phyloP scores from a whole-genome alignment of 2,888 invertebrate genomes.

The Plagiodera versicolora region DNA sequence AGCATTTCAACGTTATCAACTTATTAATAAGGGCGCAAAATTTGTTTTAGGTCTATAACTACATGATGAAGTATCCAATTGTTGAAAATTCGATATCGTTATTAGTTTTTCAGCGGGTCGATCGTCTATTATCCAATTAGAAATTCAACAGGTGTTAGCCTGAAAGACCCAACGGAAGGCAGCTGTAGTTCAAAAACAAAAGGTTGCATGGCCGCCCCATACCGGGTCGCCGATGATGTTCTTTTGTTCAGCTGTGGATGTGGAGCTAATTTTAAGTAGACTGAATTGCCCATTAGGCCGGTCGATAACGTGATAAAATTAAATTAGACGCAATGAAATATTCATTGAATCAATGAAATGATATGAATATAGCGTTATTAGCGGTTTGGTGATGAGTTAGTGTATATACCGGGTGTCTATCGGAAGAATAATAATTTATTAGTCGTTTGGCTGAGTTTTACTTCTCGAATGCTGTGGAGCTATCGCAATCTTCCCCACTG shows the following conservation, averaged over 20 bases:
- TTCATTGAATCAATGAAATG: background rate
- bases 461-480: no score
- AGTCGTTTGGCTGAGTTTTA: no score
- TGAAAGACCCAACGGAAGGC: background rate
- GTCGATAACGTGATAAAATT: background rate
- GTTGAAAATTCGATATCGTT: no score
- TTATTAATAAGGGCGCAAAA: no score
- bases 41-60: no score
- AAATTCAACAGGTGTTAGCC: background rate
- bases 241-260: background rate
- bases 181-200: background rate
- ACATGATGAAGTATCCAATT: no score
- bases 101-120: no score
- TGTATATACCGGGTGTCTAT: no score
- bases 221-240: background rate
- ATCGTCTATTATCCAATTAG: background rate
- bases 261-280: slow-evolving; percentile 1
- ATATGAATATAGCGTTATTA: background rate
- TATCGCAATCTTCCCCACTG: no score
- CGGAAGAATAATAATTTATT: no score
- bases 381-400: no score
- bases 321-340: background rate
- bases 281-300: background rate
- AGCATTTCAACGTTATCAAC: no score
- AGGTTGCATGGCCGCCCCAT: background rate